These are phyloP conservation scores for Acanthacorydalis orientalis DNA, from an alignment of 2,888 invertebrate species.

Conservation along the genomic window DNA sequence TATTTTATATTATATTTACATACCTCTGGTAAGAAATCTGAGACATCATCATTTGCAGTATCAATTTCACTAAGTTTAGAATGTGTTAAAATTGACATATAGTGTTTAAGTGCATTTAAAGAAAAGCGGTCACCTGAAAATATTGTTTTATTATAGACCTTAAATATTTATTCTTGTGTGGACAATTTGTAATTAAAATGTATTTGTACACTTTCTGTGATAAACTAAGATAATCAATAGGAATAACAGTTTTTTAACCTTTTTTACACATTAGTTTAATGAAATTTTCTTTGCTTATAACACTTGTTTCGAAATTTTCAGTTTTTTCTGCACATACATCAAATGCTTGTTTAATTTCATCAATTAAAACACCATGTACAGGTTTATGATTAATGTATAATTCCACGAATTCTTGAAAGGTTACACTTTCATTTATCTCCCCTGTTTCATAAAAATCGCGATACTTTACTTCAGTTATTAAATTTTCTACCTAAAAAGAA, in stretches of 20 bases:
- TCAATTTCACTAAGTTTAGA: not conserved
- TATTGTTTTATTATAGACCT: not conserved
- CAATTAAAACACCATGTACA: slow-evolving; percentile 32
- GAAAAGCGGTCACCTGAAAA: slow-evolving; percentile 9
- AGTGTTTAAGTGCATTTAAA: not conserved
- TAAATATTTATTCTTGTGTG: not conserved
- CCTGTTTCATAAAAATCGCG: slow-evolving; percentile 30
- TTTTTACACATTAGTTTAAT: slow-evolving; percentile 24
- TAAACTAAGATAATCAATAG: not conserved
- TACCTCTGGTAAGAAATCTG: not conserved
- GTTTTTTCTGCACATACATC: slow-evolving; percentile 23
- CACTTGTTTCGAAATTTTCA: slow-evolving; percentile 10
- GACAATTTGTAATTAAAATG: too few relatives aligned
- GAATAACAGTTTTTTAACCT: slow-evolving; percentile 14
- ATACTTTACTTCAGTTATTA: slow-evolving; percentile 39
- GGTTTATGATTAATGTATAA: slow-evolving; percentile 50
- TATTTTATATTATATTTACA: slow-evolving; percentile 9
- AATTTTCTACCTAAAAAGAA: slow-evolving; percentile 34
- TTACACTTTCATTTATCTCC: slow-evolving; percentile 31
- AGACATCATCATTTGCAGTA: too few relatives aligned
- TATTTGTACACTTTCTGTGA: too few relatives aligned
- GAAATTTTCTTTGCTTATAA: slow-evolving; percentile 26
- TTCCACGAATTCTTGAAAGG: slow-evolving; percentile 47
- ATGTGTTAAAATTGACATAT: not conserved
- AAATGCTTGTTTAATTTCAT: slow-evolving; percentile 31